phyloP scores from a whole-genome alignment of 2,888 invertebrate species.

The Anthrax anthrax region DNA sequence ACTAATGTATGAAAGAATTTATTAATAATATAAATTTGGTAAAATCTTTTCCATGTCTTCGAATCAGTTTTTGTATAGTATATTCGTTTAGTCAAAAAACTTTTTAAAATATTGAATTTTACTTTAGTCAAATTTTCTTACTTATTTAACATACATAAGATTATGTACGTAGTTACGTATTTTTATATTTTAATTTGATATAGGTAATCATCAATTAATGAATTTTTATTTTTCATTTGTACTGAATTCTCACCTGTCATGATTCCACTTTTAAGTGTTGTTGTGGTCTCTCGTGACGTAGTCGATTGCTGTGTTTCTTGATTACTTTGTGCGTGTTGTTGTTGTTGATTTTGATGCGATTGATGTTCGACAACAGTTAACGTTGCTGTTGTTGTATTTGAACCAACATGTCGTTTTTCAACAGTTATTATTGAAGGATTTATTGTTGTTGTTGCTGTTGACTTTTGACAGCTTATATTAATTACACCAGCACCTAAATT shows the following conservation, averaged over 20 bases:
- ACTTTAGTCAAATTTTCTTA: no score
- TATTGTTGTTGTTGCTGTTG: conserved; percentile 12
- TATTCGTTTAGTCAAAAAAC: no score
- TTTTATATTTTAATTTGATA: no score
- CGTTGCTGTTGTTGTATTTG: conserved; percentile 9
- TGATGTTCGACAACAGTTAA: conserved; percentile 6
- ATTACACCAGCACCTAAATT: conserved; percentile 32
- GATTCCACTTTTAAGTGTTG: conserved; percentile 5
- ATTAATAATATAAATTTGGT: no score
- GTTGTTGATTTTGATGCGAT: neutral
- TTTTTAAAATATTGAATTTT: no score
- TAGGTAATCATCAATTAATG: no score
- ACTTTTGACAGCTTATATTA: conserved; percentile 12
- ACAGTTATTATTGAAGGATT: conserved; percentile 11
- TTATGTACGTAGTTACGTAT: no score
- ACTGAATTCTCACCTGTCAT: conserved; percentile 8
- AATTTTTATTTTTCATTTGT: no score
- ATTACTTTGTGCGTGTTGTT: neutral
- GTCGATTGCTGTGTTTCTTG: neutral
- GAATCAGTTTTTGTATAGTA: no score
- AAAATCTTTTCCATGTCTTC: no score
- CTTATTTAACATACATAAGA: no score
- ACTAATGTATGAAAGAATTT: no score
- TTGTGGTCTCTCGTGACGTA: neutral
- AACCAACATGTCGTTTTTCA: conserved; percentile 9